Conservation (phyloP, 2,797 vertebrate species). For the Bovichtus diacanthus region DNA sequence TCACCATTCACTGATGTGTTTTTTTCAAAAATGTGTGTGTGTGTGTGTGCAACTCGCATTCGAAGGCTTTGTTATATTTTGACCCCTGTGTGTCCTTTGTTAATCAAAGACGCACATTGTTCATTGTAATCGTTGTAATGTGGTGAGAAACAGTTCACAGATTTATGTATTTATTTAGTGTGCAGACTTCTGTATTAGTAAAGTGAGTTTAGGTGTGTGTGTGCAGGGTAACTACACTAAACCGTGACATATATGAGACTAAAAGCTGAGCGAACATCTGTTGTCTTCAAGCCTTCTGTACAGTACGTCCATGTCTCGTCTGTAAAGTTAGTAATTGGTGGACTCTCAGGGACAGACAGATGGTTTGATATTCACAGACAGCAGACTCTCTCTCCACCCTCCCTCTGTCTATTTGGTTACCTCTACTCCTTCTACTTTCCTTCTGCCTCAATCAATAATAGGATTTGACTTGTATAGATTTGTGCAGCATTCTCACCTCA, state of each 20-base stretch:
- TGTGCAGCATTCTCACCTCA: no score
- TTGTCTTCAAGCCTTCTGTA: neutral
- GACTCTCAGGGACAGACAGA: conserved; percentile 60
- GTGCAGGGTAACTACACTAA: no score
- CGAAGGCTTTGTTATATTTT: neutral
- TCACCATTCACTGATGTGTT: no score
- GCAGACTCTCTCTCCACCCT: conserved; percentile 42
- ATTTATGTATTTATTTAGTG: no score
- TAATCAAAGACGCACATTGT: no score
- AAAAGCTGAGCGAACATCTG: neutral
- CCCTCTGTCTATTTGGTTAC: conserved; percentile 67
- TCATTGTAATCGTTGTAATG: no score
- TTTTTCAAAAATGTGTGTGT: neutral
- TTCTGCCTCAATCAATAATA: conserved; percentile 58
- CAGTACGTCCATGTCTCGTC: neutral
- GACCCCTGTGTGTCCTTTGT: neutral
- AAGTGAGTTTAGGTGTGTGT: neutral
- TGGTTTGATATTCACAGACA: conserved; percentile 70
- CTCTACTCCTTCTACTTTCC: conserved; percentile 51
- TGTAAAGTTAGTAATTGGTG: conserved; percentile 25
- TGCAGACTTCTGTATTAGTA: neutral
- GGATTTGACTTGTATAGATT: no score
- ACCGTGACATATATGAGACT: no score
- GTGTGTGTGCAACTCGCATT: neutral
- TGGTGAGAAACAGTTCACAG: no score